These are phyloP conservation scores for Epinotia demarniana DNA, from an alignment of 2,888 invertebrate genomes.

Conservation along the genomic window DNA sequence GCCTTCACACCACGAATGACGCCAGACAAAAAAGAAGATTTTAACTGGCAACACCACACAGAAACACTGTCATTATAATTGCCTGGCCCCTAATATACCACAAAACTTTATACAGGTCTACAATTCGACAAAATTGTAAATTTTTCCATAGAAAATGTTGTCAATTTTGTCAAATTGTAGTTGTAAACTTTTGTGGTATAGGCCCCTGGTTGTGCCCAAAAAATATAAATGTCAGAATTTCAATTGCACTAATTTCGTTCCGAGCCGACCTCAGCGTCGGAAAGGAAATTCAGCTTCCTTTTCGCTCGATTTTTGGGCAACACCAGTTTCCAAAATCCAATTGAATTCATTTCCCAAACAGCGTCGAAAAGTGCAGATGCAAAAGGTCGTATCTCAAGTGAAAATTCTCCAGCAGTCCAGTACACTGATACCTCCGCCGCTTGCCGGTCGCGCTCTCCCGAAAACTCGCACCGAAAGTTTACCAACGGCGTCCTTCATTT, in stretches of 20 bases:
- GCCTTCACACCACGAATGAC: too few species aligned
- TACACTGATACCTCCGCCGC: not conserved
- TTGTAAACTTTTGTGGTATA: too few species aligned
- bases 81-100: too few species aligned
- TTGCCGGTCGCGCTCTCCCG: not conserved
- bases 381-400: conserved; percentile 2
- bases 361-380: not conserved
- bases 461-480: conserved; percentile 13
- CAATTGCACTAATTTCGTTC: not conserved
- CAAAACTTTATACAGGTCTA: too few species aligned
- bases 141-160: too few species aligned
- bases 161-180: too few species aligned
- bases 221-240: not conserved
- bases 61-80: too few species aligned
- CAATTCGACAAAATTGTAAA: too few species aligned
- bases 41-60: too few species aligned
- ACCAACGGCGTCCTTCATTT: not conserved
- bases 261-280: not conserved
- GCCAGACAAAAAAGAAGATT: too few species aligned
- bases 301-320: not conserved
- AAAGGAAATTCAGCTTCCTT: not conserved
- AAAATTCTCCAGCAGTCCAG: not conserved
- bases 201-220: too few species aligned
- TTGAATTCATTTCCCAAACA: not conserved
- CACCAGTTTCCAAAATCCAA: not conserved